Evolutionary conservation across 2,797 vertebrate species (phyloP), one percentile per base, ranked within the genome.

Genomic region (Aratinga solstitialis): DNA sequence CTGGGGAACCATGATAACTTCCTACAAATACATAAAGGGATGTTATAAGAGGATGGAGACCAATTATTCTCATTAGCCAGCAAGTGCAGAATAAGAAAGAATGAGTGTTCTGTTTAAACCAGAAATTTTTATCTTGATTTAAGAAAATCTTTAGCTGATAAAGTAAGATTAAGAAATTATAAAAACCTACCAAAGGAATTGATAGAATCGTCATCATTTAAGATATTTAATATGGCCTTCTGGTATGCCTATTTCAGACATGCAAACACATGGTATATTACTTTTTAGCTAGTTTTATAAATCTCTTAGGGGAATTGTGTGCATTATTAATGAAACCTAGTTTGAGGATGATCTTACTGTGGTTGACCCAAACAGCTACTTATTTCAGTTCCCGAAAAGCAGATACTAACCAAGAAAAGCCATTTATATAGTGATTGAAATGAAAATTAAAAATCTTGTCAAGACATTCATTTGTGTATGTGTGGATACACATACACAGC

Each of bases 1-100:
- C 78, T 42, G 32, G 94, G 94, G 94, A 96, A 48, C 59, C 51
- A 68, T 95, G 81, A 91, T 87, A 93, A 93, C 93, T 82, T 76
- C 56, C 89, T 96, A 81, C 62, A 96, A 94, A 96, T 92, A 96
- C 82, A 94, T 94, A 92, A 96, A 93, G 26, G 80, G 89, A 94
- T 82, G 66, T 94, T 96, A 82, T 84, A 90, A 91, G 84, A 63
- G 67, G n/a, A 87, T n/a, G 29, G 81, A 65, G 89, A 93, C 77
- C 87, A 87, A 75, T 94, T 92, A 95, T 91, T 97, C 95, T 77
- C 42, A 94, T 87, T 95, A 97, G 62, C 51, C 84, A 94, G 75
- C 87, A 82, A 95, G 61, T 51, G 48, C 93, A 84, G 80, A 75
- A 87, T 86, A 51, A 69, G 58, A 96, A 94, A 29, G 74, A 95